A percentile compares a stretch with the other conserved stretches of the same genome.
Conservation (phyloP, 2,113 vertebrate species). For the Oncorhynchus masou region DNA sequence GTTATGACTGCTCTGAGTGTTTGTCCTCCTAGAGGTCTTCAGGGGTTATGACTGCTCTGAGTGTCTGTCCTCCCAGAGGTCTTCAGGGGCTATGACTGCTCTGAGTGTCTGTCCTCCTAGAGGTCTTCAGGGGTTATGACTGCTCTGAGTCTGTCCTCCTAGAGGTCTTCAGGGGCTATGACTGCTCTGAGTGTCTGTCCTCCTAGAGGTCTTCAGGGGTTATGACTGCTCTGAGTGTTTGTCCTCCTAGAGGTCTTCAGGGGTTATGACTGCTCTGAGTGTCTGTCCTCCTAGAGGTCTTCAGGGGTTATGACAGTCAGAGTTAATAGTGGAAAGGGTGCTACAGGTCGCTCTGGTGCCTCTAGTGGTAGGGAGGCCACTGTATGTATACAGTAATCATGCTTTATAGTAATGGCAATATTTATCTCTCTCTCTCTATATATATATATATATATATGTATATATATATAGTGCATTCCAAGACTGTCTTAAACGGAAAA, state of each 20-base stretch:
- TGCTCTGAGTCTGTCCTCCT: slow-evolving; percentile 13
- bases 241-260: too few relatives aligned
- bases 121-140: background rate
- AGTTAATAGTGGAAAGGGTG: slow-evolving; percentile 40
- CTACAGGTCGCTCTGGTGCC: slow-evolving; percentile 60
- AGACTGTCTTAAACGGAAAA: slow-evolving; percentile 65
- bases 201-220: background rate
- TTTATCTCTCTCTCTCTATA: slow-evolving; percentile 66
- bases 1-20: too few relatives aligned
- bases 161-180: too few relatives aligned
- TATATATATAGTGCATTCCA: slow-evolving; percentile 77
- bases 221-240: too few relatives aligned
- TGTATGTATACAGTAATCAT: slow-evolving; percentile 80
- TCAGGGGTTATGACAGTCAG: slow-evolving; percentile 12
- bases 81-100: background rate
- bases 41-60: too few relatives aligned
- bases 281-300: too few relatives aligned
- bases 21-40: too few relatives aligned
- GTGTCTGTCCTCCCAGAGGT: too few relatives aligned
- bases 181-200: background rate
- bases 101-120: slow-evolving; percentile 14
- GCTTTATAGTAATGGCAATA: slow-evolving; percentile 78
- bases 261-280: too few relatives aligned
- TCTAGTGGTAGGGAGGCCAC: slow-evolving; percentile 68
- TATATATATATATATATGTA: slow-evolving; percentile 70